phyloP scores from a whole-genome alignment of 2,888 invertebrate genomes.

The Eumerus sabulonum region DNA sequence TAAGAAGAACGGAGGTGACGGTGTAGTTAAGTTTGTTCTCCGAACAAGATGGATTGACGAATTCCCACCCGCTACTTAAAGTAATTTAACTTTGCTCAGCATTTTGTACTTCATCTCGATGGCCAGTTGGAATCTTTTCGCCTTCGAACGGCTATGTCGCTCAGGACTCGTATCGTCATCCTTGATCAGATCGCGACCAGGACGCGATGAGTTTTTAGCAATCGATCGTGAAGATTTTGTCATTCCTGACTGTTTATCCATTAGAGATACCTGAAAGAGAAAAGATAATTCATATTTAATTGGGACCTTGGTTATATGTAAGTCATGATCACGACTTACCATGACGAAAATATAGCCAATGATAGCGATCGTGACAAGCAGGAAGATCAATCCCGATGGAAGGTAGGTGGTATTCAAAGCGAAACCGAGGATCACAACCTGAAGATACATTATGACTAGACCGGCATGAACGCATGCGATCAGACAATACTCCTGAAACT shows the following conservation, averaged over 20 bases:
- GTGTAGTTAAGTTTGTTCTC: slow-evolving; percentile 1
- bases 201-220: slow-evolving; percentile 15
- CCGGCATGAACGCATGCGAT: slow-evolving; percentile 51
- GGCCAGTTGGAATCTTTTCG: slow-evolving; percentile 40
- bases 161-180: slow-evolving; percentile 55
- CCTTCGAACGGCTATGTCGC: slow-evolving; percentile 58
- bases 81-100: slow-evolving; percentile 57
- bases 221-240: slow-evolving; percentile 36
- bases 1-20: no score
- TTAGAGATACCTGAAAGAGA: slow-evolving; percentile 36
- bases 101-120: slow-evolving; percentile 58
- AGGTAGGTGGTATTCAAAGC: slow-evolving; percentile 50
- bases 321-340: slow-evolving; percentile 17
- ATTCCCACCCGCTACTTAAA: slow-evolving; percentile 27
- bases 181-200: slow-evolving; percentile 38
- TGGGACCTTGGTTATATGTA: no score
- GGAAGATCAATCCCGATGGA: slow-evolving; percentile 52
- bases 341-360: slow-evolving; percentile 62
- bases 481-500: slow-evolving; percentile 39
- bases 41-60: background rate
- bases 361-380: slow-evolving; percentile 41
- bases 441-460: slow-evolving; percentile 58
- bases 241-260: slow-evolving; percentile 21
- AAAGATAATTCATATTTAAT: no score
- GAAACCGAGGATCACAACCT: slow-evolving; percentile 55